Evolutionary conservation across 2,888 invertebrate genomes (phyloP).

Genomic region (Halictus ligatus): DNA sequence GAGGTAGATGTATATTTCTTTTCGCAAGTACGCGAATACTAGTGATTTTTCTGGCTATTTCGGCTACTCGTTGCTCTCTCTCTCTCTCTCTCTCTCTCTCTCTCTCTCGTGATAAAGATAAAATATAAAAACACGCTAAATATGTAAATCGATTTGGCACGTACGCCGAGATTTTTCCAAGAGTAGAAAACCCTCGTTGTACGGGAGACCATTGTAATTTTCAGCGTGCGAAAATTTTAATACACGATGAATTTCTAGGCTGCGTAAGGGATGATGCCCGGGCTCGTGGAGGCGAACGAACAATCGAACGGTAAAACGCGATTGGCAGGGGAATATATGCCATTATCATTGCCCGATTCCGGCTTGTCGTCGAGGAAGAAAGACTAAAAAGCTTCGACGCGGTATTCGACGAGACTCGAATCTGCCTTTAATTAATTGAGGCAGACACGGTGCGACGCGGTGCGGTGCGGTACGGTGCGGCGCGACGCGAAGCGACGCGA

Average conservation of each 20-base stretch:
- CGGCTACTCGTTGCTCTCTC: no score
- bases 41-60: no score
- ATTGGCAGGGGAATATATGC: slow-evolving; percentile 36
- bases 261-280: background rate
- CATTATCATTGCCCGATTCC: slow-evolving; percentile 55
- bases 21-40: no score
- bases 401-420: slow-evolving; percentile 65
- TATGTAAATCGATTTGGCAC: background rate
- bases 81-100: background rate
- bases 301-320: slow-evolving; percentile 37
- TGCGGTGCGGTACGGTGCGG: background rate
- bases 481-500: slow-evolving; percentile 49
- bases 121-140: background rate
- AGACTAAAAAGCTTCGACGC: slow-evolving; percentile 53
- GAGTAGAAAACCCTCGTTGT: background rate
- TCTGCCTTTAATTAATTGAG: slow-evolving; percentile 67
- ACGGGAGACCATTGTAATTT: background rate
- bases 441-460: slow-evolving; percentile 56
- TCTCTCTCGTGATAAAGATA: background rate
- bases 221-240: background rate
- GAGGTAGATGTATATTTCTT: no score
- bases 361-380: slow-evolving; percentile 1
- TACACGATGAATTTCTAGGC: background rate
- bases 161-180: background rate
- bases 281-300: slow-evolving; percentile 20